A percentile compares a stretch with the other conserved stretches of the same genome.
phyloP scores from a whole-genome alignment of 92 coral and sea anemone species.

The Montipora capitata region DNA sequence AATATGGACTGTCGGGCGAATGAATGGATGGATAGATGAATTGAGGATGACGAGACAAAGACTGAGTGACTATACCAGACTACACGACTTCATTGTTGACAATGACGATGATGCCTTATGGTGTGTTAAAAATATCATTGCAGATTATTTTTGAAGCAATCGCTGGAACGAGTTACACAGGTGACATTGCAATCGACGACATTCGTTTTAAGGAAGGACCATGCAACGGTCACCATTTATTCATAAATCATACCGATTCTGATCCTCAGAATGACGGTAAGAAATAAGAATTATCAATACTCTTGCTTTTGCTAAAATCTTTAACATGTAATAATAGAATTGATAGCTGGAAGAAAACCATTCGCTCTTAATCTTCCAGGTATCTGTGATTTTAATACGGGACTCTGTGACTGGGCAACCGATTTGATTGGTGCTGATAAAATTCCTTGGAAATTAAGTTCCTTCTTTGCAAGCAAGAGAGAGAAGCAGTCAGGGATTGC shows the following conservation, averaged over 20 bases:
- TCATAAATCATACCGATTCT: background rate
- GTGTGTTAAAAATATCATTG: background rate
- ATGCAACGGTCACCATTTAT: conserved; percentile 1
- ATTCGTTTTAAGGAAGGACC: conserved; percentile 16
- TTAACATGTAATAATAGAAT: no score
- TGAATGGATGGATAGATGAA: background rate
- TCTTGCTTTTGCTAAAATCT: no score
- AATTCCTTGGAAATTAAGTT: conserved; percentile 26
- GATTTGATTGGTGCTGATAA: conserved; percentile 33
- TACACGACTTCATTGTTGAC: background rate
- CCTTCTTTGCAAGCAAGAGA: background rate
- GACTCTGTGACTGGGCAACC: conserved; percentile 71
- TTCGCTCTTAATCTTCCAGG: conserved; percentile 15
- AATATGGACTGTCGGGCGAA: no score
- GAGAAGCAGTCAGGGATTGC: background rate
- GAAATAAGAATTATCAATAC: no score
- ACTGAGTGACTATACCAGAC: no score
- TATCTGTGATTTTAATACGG: conserved; percentile 63
- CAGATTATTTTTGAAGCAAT: conserved; percentile 32
- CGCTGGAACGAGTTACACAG: conserved; percentile 23
- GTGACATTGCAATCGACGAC: conserved; percentile 53
- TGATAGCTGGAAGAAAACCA: no score
- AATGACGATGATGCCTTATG: background rate
- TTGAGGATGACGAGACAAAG: background rate
- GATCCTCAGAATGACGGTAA: background rate